Base-by-base conservation (phyloP, 2,113 vertebrate species). In the Oreochromis aureus region DNA sequence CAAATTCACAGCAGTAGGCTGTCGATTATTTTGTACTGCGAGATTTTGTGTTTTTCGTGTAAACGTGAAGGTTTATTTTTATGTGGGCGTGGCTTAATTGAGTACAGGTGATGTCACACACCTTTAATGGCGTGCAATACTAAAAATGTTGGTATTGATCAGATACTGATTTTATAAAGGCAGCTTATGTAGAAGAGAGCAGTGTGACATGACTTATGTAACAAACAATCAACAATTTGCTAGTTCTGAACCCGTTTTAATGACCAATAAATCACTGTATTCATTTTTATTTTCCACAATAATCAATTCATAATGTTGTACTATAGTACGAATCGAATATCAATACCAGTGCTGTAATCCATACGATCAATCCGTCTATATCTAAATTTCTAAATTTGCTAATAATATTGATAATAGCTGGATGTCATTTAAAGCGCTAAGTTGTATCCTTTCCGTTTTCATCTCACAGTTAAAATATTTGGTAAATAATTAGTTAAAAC, bases 141-240 rank as follows among this genome's bases (percentile, higher is more conserved):
- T 22, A 39, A 66, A 66, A 66, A 39, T 13, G 10, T 66, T 66
- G 6, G 61, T 39, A 22, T 39, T 69, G 34, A 39, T 69, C 61
- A 39, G 34, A 22, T 69, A 39, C 34, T 39, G 34, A 39, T 69
- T 69, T 69, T 69, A 5, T 22, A 39, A 69, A 39, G 19, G 61
- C 19, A 8, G 34, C 61, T 39, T 39, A 5, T 66, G 61, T 66
- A 1, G 19, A 66, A 39, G 19, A 39, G 6, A 69, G 34, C 61
- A 69, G 6, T 39, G 10, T 66, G 34, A 66, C 34, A 0, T 39
- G 10, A 39, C 19, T 8, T 66, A 0, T 22, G 6, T 8, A 39
- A 66, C 61, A 22, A 66, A 69, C 34, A 34, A 3, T 12, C 3
- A 13, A 13, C 19, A 66, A 39, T 39, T 66, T 66, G 19, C 19